Evolutionary conservation across 2,797 vertebrate species (phyloP).

Genomic region (Harpagifer antarcticus): DNA sequence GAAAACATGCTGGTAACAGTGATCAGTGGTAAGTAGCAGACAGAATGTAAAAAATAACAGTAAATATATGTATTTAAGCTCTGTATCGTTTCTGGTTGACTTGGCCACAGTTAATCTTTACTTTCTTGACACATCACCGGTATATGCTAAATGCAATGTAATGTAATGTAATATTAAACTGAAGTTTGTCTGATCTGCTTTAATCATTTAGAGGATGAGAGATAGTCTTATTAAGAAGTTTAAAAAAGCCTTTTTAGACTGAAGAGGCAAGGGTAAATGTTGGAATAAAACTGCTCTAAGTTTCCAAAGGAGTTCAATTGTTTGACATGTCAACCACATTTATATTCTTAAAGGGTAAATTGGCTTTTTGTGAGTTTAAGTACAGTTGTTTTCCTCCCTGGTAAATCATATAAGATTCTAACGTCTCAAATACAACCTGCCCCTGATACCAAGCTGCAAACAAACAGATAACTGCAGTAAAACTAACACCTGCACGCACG

Average conservation of each 20-base stretch:
- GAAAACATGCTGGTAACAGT: neutral
- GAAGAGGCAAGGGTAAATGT: slow-evolving; percentile 18
- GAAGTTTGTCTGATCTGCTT: slow-evolving; percentile 25
- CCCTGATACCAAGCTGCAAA: neutral
- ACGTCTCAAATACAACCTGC: neutral
- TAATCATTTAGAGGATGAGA: slow-evolving; percentile 14
- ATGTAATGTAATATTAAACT: slow-evolving; percentile 23
- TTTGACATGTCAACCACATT: slow-evolving; percentile 4
- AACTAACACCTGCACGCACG: slow-evolving; percentile 12
- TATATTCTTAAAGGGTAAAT: slow-evolving; percentile 17
- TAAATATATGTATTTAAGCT: slow-evolving; percentile 24
- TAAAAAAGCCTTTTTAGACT: slow-evolving; percentile 18
- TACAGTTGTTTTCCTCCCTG: neutral
- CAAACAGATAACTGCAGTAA: slow-evolving; percentile 18
- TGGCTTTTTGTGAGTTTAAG: neutral
- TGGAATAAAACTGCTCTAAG: slow-evolving; percentile 15
- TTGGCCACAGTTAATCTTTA: no score
- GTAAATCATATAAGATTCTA: slow-evolving; percentile 14
- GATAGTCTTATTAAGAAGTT: slow-evolving; percentile 10
- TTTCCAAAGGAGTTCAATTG: neutral
- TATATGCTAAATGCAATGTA: no score
- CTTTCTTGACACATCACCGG: no score
- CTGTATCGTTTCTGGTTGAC: slow-evolving; percentile 5
- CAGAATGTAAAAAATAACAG: slow-evolving; percentile 15
- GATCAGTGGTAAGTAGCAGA: neutral